Base-by-base conservation (phyloP, 2,888 invertebrate species). In the Agrypnus murinus region DNA sequence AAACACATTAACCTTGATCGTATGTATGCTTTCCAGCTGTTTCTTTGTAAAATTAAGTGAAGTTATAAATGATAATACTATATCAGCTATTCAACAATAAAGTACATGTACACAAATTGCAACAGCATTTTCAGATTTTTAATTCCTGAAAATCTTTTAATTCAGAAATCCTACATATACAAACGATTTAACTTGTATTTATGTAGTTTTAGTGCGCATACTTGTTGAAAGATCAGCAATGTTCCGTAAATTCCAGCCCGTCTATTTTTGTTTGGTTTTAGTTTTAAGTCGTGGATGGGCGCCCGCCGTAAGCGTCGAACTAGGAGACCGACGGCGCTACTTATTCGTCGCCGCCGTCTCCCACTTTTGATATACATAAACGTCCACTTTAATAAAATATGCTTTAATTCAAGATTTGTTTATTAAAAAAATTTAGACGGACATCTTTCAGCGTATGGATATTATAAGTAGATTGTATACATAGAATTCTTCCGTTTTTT, bases 231-330 rank as follows among this genome's bases (percentile, higher is more conserved):
- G 60, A 45, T 60, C 46, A 17, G 38, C 58, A 17, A 36, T 50
- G 59, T 68, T 53, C 66, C 66, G 59, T 69, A 72, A 68, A 74
- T 74, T 74, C 74, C 74, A 65, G 64, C 50, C 58, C 57, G 65
- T 46, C 66, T 74, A 74, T 74, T 74, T 74, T 67, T 74, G 71
- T 60, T 25, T 25, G 31, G 25, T 43, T 60, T 64, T 38, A 40
- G 45, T 64, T 34, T n/a, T 46, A 43, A 32, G 34, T 60, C 59
- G 69, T 59, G 64, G 58, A 63, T 46, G 63, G 69, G 69, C 69
- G 69, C 69, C 69, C 25, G 2, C 25, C 25, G 69, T 36, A 12
- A 50, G 48, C 15, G 34, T 57, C 62, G 25, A 55, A 53, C 25
- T 50, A 43, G 50, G 59, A 59, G 69, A 64, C 65, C 43, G 69